Conservation (phyloP, 1,140 invertebrate genomes). For the Leucophenga varia region DNA sequence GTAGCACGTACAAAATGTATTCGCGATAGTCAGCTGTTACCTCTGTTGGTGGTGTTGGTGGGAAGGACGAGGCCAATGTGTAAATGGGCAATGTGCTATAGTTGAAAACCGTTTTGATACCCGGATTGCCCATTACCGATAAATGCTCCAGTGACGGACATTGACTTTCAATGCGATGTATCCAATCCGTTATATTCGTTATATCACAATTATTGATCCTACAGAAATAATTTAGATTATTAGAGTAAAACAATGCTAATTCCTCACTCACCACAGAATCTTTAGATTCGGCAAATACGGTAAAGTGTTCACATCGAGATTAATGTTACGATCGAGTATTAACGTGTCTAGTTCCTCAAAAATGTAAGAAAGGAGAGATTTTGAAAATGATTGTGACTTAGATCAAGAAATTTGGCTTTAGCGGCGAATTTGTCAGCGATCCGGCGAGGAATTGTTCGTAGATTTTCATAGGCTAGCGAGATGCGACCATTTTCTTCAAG, state of each 20-base stretch:
- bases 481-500: constrained; percentile 47
- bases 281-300: constrained; percentile 42
- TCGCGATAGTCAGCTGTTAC: constrained; percentile 21
- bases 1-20: constrained; percentile 35
- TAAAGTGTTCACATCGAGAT: constrained; percentile 40
- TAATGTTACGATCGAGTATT: constrained; percentile 42
- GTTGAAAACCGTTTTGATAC: constrained; percentile 27
- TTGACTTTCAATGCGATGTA: constrained; percentile 39
- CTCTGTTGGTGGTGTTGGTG: not conserved
- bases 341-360: constrained; percentile 47
- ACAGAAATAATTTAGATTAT: not conserved
- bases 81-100: constrained; percentile 2
- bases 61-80: no score
- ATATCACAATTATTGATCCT: constrained; percentile 55
- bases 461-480: constrained; percentile 49
- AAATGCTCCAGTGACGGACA: constrained; percentile 44
- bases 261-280: constrained; percentile 39
- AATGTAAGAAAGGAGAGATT: constrained; percentile 48
- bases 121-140: constrained; percentile 50
- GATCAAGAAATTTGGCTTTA: constrained; percentile 45
- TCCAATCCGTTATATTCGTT: constrained; percentile 43
- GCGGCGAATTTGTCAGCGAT: constrained; percentile 46
- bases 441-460: constrained; percentile 36
- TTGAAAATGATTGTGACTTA: constrained; percentile 47
- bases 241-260: not conserved